phyloP scores from a whole-genome alignment of 1,140 invertebrate genomes.

The Pseudomyrmex gracilis region DNA sequence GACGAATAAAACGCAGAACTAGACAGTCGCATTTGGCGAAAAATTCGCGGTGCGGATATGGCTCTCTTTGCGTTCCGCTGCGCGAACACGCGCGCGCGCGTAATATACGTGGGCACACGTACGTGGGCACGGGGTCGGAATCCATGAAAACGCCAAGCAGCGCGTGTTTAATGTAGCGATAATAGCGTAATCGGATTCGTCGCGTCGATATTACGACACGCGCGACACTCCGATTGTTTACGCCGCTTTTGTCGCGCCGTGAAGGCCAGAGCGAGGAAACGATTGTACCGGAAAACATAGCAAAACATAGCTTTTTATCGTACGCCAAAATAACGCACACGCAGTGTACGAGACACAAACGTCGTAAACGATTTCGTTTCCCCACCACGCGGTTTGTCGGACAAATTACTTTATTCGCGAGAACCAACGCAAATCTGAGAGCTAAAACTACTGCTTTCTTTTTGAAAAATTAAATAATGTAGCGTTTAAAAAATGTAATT shows the following conservation, averaged over 20 bases:
- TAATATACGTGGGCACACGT: no score
- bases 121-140: background rate
- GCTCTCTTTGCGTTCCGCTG: constrained; percentile 33
- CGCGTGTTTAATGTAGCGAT: constrained; percentile 55
- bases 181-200: constrained; percentile 52
- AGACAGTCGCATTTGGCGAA: constrained; percentile 33
- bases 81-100: background rate
- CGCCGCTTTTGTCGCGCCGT: constrained; percentile 26
- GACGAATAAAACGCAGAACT: constrained; percentile 42
- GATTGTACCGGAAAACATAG: constrained; percentile 16
- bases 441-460: no score
- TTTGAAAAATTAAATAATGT: no score
- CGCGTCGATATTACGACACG: constrained; percentile 47
- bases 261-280: background rate
- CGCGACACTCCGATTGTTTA: constrained; percentile 36
- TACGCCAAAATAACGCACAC: background rate
- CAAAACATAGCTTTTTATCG: constrained; percentile 34
- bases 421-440: background rate
- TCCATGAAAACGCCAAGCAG: constrained; percentile 48
- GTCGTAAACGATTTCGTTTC: constrained; percentile 13
- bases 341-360: background rate
- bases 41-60: constrained; percentile 21
- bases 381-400: no score
- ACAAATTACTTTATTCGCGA: background rate
- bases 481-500: no score